Evolutionary conservation across 2,113 vertebrate genomes (phyloP).

Genomic region (Vulpes ferrilata): DNA sequence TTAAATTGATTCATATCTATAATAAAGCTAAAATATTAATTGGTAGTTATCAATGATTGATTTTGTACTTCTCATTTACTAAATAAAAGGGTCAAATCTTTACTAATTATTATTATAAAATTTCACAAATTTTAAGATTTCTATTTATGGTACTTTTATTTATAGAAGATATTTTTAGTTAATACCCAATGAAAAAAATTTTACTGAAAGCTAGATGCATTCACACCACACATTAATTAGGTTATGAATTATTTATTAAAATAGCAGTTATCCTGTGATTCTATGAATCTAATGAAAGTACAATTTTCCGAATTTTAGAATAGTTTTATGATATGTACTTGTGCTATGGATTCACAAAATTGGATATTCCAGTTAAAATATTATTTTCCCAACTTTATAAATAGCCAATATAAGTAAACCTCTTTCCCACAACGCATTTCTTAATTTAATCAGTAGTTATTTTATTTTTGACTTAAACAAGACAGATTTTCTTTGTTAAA

Average conservation of each 20-base stretch:
- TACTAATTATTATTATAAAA: constrained; percentile 71
- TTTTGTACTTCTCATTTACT: background rate
- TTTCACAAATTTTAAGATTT: constrained; percentile 74
- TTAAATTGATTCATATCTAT: background rate
- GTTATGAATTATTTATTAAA: constrained; percentile 72
- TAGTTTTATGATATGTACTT: background rate
- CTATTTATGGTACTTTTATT: constrained; percentile 74
- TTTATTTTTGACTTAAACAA: background rate
- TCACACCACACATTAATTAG: constrained; percentile 63
- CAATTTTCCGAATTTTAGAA: background rate
- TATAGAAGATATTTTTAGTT: constrained; percentile 22
- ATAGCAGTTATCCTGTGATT: background rate
- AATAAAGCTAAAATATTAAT: background rate
- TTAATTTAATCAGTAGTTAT: background rate
- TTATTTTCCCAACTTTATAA: background rate
- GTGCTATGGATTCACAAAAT: background rate
- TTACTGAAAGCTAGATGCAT: constrained; percentile 61
- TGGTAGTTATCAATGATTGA: background rate
- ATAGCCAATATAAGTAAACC: background rate
- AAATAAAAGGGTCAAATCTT: constrained; percentile 70
- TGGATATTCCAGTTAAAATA: background rate
- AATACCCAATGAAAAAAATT: constrained; percentile 48
- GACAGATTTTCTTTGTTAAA: background rate
- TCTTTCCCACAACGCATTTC: background rate
- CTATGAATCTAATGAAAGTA: background rate